Conservation (phyloP, 2,113 vertebrate genomes). For the Uria aalge region DNA sequence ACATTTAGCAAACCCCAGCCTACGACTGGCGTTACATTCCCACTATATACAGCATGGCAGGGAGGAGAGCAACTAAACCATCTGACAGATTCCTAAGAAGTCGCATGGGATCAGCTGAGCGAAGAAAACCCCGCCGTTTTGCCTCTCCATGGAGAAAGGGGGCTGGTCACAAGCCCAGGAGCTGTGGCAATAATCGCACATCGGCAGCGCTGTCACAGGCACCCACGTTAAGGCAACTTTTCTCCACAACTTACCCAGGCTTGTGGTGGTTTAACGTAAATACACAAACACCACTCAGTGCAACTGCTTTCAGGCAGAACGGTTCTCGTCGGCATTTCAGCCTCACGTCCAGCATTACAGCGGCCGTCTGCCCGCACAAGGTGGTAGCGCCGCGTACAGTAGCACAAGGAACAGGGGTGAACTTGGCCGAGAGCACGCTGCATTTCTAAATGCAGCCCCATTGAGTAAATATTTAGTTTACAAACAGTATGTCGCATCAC, state of each 20-base stretch:
- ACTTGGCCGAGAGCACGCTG: fast-evolving
- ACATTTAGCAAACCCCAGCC: neutral
- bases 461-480: neutral
- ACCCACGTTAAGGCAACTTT: neutral
- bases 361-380: neutral
- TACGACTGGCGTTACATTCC: neutral
- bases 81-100: neutral
- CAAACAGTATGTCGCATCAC: neutral
- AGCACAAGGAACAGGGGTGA: neutral
- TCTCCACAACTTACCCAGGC: neutral
- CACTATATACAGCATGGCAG: neutral
- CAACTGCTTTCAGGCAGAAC: neutral
- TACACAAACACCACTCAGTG: fast-evolving
- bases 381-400: neutral
- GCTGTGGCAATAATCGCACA: neutral
- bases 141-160: neutral
- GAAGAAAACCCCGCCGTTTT: neutral
- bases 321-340: neutral
- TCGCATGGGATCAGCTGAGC: neutral
- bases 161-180: neutral
- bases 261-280: neutral
- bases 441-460: neutral
- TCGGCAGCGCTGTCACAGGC: neutral
- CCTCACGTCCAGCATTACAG: neutral
- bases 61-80: neutral